Evolutionary conservation across 92 coral and sea anemone species (phyloP), one percentile per base, ranked within the genome.

Genomic region (Desmophyllum pertusum): DNA sequence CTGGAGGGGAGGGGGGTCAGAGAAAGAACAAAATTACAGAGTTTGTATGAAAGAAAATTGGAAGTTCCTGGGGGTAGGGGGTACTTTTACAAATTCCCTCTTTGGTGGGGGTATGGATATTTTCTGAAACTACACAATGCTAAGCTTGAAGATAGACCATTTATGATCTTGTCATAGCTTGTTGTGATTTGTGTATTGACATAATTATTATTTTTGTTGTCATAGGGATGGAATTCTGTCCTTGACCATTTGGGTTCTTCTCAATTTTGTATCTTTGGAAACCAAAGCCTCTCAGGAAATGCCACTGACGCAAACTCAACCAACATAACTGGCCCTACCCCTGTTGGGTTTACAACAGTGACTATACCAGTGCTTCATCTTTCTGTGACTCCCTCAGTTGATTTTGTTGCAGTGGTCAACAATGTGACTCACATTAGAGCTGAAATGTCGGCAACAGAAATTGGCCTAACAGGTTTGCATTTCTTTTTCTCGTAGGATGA

Each of bases 381-480:
- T 10, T 33, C 76, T 7, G 13, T 91, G 37, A 41, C 5, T 2
- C 94, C 94, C n/a, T 80, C 73, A 0, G 66, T 38, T 31, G 70
- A 50, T 21, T 91, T 75, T 62, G 25, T 27, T 80, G 90, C 79
- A 35, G 21, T 45, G 63, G 84, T 88, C 14, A 65, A 84, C 46
- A 94, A 94, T 70, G 83, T 94, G 10, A 80, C 93, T 30, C 94
- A 89, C 80, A 81, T 94, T 14, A 92, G 95, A 33, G 77, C 95
- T 10, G 69, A 82, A 29, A 69, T 92, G 53, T 77, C 81, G n/a
- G 89, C 89, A n/a, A 73, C 86, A 35, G 78, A 88, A 73, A 81
- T 93, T 64, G 94, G 94, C 38, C 62, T 88, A 52, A 11, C 65
- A 66, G 94, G 92, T 76, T 50, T 33, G 87, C 63, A 33, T 2